A percentile compares a stretch with the other conserved stretches of the same genome.
These are phyloP conservation scores for Gracilinanus agilis DNA, from an alignment of 2,113 vertebrate genomes.

Conservation along the genomic window DNA sequence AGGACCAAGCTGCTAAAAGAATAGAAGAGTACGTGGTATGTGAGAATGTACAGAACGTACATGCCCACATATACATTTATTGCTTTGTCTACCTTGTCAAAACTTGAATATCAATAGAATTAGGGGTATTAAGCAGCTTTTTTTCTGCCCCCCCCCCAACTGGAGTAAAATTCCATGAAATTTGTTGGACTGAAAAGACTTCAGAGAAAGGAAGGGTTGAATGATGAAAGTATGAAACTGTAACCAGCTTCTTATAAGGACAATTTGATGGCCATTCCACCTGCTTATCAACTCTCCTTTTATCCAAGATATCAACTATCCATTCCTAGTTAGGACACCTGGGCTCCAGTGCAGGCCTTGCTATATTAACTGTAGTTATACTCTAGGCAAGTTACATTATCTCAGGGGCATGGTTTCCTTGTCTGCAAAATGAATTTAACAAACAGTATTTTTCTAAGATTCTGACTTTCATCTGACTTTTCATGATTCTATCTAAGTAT, in stretches of 20 bases:
- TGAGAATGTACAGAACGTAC: not conserved
- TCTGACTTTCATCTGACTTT: no score
- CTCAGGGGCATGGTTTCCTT: no score
- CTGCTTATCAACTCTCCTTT: not conserved
- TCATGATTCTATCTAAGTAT: no score
- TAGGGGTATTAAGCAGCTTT: not conserved
- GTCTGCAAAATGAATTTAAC: no score
- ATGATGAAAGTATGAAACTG: not conserved
- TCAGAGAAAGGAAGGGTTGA: no score
- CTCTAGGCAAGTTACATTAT: no score
- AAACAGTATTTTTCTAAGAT: no score
- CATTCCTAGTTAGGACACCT: no score
- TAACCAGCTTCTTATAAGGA: not conserved
- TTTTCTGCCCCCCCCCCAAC: no score
- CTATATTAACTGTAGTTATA: no score
- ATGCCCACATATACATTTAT: not conserved
- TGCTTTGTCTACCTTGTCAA: not conserved
- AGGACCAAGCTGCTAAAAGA: not conserved
- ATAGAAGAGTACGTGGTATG: not conserved
- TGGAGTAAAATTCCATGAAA: not conserved
- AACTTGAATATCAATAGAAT: not conserved
- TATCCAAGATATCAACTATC: not conserved
- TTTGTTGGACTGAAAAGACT: not conserved
- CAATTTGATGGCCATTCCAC: not conserved
- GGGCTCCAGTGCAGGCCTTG: no score